phyloP scores from a whole-genome alignment of 2,888 invertebrate species.

The Apotomis betuletana region DNA sequence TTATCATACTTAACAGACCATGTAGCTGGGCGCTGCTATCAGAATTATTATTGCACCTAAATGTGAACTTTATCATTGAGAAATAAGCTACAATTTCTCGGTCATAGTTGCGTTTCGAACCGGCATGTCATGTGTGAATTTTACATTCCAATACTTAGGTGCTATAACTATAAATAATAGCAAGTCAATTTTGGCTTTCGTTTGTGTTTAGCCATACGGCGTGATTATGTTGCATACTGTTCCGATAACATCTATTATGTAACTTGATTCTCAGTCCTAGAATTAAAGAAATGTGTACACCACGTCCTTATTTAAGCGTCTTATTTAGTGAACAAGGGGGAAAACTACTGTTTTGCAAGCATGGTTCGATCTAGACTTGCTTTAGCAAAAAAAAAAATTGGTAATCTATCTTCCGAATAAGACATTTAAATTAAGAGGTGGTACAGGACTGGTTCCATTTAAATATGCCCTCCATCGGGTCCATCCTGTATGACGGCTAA shows the following conservation, averaged over 20 bases:
- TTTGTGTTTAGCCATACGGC: background rate
- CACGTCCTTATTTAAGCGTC: no score
- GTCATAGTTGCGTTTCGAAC: background rate
- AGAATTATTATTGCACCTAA: no score
- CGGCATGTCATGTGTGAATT: background rate
- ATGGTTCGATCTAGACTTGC: no score
- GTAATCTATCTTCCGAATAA: no score
- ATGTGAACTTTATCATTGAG: background rate
- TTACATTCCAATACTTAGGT: slow-evolving; percentile 13
- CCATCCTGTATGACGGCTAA: slow-evolving; percentile 23
- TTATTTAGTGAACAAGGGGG: no score
- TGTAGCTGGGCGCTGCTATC: no score
- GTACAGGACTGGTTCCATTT: background rate
- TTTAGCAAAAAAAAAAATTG: no score
- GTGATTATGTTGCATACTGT: slow-evolving; percentile 9
- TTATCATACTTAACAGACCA: no score
- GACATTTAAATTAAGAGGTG: no score
- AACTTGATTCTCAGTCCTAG: background rate
- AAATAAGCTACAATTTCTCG: background rate
- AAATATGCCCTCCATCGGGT: slow-evolving; percentile 20
- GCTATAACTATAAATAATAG: slow-evolving; percentile 20
- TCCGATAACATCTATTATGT: background rate
- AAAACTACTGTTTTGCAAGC: no score
- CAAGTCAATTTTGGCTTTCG: slow-evolving; percentile 2
- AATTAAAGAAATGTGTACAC: background rate